These are phyloP conservation scores for Orthonyx spaldingii DNA, from an alignment of 2,113 vertebrate species.

Conservation along the genomic window DNA sequence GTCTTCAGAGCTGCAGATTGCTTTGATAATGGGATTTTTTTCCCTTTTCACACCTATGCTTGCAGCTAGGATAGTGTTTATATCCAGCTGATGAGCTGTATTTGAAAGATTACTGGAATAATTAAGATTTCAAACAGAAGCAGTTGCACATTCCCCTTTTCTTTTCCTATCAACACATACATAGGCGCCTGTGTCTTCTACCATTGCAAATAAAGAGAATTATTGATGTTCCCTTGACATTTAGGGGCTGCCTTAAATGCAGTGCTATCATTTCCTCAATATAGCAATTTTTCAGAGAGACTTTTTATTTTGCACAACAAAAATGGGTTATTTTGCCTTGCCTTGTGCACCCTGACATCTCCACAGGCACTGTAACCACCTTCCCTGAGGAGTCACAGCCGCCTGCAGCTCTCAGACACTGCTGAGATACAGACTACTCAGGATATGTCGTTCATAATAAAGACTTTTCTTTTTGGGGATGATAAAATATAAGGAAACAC, in stretches of 20 bases:
- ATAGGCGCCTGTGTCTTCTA: not conserved
- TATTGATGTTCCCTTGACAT: not conserved
- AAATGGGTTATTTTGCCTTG: not conserved
- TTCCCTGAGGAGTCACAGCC: not conserved
- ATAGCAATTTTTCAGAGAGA: not conserved
- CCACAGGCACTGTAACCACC: not conserved
- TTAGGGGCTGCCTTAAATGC: not conserved
- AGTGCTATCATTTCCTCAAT: not conserved
- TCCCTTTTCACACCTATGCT: constrained; percentile 43
- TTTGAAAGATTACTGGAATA: constrained; percentile 3
- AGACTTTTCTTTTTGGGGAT: not conserved
- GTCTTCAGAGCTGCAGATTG: constrained; percentile 25
- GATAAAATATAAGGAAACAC: not conserved
- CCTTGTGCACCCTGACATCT: not conserved
- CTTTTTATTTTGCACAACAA: not conserved
- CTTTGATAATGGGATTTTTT: constrained; percentile 31
- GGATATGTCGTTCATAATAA: not conserved
- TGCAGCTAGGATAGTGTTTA: constrained; percentile 13
- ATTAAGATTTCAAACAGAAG: constrained; percentile 4
- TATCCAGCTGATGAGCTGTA: constrained; percentile 1
- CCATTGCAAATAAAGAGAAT: not conserved
- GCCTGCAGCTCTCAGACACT: not conserved
- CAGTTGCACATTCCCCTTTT: not conserved
- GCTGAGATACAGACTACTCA: not conserved
- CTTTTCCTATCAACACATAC: not conserved